Percentiles rank a stretch among this genome's conserved stretches.
Conservation (phyloP, 2,888 invertebrate species). For the Galeopsomyia nigrocyanea region DNA sequence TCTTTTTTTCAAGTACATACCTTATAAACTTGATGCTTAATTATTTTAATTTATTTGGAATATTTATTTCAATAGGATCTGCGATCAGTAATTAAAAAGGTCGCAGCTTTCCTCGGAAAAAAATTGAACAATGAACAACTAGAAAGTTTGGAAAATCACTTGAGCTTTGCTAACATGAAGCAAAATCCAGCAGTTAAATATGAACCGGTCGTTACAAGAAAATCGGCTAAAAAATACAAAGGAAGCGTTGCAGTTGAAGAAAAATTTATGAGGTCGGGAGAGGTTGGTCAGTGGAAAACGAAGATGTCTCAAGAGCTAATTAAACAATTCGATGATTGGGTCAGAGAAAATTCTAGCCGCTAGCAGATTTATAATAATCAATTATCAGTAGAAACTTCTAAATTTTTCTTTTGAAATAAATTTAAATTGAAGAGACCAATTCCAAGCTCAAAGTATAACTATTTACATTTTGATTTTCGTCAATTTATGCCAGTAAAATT, state of each 20-base stretch:
- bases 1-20: no score
- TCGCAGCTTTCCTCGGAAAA: background rate
- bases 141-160: background rate
- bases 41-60: background rate
- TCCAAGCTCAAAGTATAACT: no score
- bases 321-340: background rate
- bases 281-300: conserved; percentile 1
- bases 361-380: no score
- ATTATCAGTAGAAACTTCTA: no score
- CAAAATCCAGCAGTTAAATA: conserved; percentile 10
- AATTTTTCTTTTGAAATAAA: no score
- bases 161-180: conserved; percentile 18
- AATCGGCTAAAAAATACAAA: conserved; percentile 37
- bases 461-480: no score
- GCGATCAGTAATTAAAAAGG: background rate
- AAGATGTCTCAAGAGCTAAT: background rate
- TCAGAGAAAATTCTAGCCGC: background rate
- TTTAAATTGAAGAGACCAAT: no score
- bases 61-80: background rate
- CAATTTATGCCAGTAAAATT: no score
- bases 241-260: background rate
- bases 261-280: conserved; percentile 7
- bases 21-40: background rate
- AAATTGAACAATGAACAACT: background rate
- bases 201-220: background rate